A percentile compares a stretch with the other conserved stretches of the same genome.
Conservation (phyloP, 2,888 invertebrate species). For the Oscheius sp. region DNA sequence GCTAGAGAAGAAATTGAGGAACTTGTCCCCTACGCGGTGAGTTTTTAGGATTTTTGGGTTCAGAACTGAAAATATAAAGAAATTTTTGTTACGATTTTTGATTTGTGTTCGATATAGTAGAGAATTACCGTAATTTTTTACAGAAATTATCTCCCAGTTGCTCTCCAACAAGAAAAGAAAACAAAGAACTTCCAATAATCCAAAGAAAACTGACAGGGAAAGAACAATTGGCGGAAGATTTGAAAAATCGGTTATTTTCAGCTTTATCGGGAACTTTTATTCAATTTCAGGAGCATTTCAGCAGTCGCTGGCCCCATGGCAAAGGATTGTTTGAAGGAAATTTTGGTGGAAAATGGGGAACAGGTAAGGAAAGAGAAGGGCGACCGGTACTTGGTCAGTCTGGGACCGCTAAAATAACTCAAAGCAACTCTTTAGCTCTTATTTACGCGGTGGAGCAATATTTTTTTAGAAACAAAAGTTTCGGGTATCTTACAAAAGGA, state of each 20-base stretch:
- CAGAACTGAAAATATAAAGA: too few species aligned
- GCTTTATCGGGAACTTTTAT: background rate
- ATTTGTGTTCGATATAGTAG: background rate
- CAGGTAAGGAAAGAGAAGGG: too few species aligned
- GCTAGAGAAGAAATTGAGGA: slow-evolving; percentile 14
- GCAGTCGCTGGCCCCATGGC: slow-evolving; percentile 61
- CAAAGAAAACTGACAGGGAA: background rate
- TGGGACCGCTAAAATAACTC: too few species aligned
- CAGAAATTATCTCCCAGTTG: slow-evolving; percentile 2
- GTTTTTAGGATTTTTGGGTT: background rate
- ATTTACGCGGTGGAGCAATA: too few species aligned
- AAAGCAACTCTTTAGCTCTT: too few species aligned
- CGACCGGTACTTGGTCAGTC: too few species aligned
- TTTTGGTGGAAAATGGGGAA: slow-evolving; percentile 43
- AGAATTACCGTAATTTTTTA: background rate
- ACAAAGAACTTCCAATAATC: background rate
- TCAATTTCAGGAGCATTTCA: slow-evolving; percentile 37
- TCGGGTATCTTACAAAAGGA: too few species aligned
- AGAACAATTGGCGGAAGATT: background rate
- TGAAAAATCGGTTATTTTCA: background rate
- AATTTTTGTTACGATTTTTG: background rate
- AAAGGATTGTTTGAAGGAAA: slow-evolving; percentile 50
- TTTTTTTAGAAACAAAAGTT: too few species aligned
- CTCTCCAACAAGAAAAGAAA: background rate
- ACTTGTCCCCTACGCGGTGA: slow-evolving; percentile 12